Base-by-base conservation (phyloP, 2,797 vertebrate genomes). In the Lophius americanus region DNA sequence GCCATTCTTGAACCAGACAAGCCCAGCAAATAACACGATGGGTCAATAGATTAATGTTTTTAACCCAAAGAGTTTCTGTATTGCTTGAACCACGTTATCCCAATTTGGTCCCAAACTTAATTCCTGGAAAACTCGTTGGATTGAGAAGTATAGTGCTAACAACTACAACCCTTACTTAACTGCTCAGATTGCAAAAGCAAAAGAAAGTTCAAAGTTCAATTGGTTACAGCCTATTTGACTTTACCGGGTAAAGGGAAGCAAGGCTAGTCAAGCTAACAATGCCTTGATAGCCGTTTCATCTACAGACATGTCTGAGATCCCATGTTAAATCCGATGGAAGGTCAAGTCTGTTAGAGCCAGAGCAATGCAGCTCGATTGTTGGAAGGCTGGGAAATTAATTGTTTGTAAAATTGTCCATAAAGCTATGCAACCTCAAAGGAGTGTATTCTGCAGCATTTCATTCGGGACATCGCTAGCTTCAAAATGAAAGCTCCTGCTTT, bases 151-250 rank as follows among this genome's bases (percentile, higher is more conserved):
- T 57, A 47, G 14, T 2, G 4, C 32, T 52, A 63, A 64, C 39
- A 63, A 47, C 32, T 49, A 50, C 11, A 12, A 10, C 56, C 54
- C 51, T 70, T 61, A 46, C 51, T 70, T 61, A 46, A 63, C 57
- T 66, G 14, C 7, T 77, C 47, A 46, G 42, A 72, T 46, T 38
- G 52, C 65, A 66, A 68, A 78, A 66, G n/a, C 23, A 12, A 69
- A 82, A 83, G 75, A 57, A 79, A 64, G 51, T n/a, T 60, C 75
- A 13, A 11, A 73, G 58, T 56, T 59, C 51, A 82, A 79, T 65
- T 81, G 60, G 60, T 87, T 76, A 73, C 63, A 79, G 60, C 61
- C 58, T 53, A 78, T 81, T 82, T 77, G 66, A 60, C 66, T 64
- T 35, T 56, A 49, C 63, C 55, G 57, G 43, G 52, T 51, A 47